Evolutionary conservation across 2,113 vertebrate genomes (phyloP), one percentile per base, ranked within the genome.

Genomic region (Labeo rohita): DNA sequence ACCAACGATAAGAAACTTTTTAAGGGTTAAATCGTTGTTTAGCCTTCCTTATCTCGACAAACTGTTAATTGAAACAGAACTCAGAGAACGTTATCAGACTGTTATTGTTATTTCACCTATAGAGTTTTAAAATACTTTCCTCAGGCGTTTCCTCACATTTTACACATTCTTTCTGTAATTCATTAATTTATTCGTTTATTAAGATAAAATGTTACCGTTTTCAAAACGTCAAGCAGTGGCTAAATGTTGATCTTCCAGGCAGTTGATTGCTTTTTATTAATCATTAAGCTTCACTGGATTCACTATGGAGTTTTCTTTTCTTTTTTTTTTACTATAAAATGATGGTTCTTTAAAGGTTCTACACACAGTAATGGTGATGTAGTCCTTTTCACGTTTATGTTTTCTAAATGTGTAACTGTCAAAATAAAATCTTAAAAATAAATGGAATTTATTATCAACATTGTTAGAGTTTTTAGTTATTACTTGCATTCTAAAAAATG

Each of bases 211-310:
- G 13, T 56, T 7, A 54, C 1, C 1, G 6, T 18, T 73, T 73
- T 45, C 47, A 11, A 11, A n/a, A 74, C 72, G 6, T 47, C 0
- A 47, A 21, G 11, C 6, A 18, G 3, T 39, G 6, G 52, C 76
- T 10, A 78, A 10, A 12, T 21, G 28, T 54, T 21, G 10, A 56
- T 56, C 16, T 56, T 16, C 9, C 8, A 6, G 74, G 52, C 8
- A 59, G 54, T 52, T 2, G 1, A 74, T 74, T 49, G 74, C 34
- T 12, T 3, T 78, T 59, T n/a, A 34, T 34, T 3, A 76, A 50
- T 16, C n/a, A 76, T 50, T 74, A 74, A 49, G 10, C 72, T 49
- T 74, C n/a, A 54, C 49, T 50, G 74, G 34, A 16, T 68, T 68
- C 65, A 36, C 34, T 13, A 12, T 34, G 28, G 2, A 66, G 65